These are phyloP conservation scores for Eupithecia tripunctaria DNA, from an alignment of 2,888 invertebrate genomes.

Conservation along the genomic window DNA sequence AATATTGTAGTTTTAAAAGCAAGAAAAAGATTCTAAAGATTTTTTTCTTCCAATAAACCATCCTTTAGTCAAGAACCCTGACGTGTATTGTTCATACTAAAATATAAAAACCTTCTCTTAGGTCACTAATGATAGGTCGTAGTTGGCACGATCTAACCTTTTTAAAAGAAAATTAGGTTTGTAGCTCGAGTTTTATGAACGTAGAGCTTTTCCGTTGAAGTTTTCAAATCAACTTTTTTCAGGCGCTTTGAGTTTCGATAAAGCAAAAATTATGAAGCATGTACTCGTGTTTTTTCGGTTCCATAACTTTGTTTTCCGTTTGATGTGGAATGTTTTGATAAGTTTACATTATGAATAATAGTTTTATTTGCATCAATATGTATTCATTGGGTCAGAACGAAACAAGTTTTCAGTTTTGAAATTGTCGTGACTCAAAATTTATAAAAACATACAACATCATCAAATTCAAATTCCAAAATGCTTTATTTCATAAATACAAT, in stretches of 20 bases:
- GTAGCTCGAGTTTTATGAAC: conserved; percentile 46
- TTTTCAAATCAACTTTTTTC: conserved; percentile 57
- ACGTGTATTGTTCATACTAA: background rate
- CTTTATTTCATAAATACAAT: too few species aligned
- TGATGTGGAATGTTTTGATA: background rate
- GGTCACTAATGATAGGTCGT: background rate
- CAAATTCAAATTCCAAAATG: too few species aligned
- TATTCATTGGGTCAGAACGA: background rate
- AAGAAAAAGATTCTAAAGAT: too few species aligned
- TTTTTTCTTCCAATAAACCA: background rate
- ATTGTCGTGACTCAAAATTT: background rate
- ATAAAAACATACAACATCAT: background rate
- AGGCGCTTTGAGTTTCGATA: conserved; percentile 42
- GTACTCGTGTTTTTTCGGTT: background rate
- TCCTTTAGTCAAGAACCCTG: background rate
- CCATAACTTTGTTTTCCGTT: background rate
- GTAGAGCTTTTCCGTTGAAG: conserved; percentile 51
- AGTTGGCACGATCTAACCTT: conserved; percentile 13
- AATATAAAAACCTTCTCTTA: background rate
- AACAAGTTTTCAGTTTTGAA: background rate
- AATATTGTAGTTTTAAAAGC: too few species aligned
- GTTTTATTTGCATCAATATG: background rate
- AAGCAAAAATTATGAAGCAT: conserved; percentile 22
- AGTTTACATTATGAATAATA: background rate
- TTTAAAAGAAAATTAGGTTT: conserved; percentile 12